A percentile compares a stretch with the other conserved stretches of the same genome.
These are phyloP conservation scores for Colossoma macropomum DNA, from an alignment of 2,113 vertebrate genomes.

Conservation along the genomic window DNA sequence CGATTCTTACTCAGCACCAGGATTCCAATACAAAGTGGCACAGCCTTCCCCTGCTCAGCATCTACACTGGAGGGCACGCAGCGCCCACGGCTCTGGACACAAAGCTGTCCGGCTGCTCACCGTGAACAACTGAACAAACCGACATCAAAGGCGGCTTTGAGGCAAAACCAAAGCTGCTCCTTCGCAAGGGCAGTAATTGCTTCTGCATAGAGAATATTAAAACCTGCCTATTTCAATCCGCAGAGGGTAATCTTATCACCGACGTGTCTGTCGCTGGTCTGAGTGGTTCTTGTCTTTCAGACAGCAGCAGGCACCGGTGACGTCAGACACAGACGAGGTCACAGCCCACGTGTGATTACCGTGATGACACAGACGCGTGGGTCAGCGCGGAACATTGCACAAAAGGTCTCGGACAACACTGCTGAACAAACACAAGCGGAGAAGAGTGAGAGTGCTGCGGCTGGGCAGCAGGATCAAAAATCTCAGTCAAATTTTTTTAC, in stretches of 20 bases:
- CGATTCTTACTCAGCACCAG: slow-evolving; percentile 3
- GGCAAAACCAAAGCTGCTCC: background rate
- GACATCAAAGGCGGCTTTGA: background rate
- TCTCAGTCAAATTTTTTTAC: no score
- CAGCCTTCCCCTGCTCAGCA: background rate
- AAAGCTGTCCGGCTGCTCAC: background rate
- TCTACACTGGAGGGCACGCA: background rate
- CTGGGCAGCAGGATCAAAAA: no score
- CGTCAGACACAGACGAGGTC: slow-evolving; percentile 37
- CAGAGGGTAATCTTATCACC: slow-evolving; percentile 2
- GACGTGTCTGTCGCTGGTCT: slow-evolving; percentile 1
- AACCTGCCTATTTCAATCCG: slow-evolving; percentile 23
- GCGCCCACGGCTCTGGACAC: background rate
- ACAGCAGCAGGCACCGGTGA: slow-evolving; percentile 26
- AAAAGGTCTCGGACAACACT: slow-evolving; percentile 4
- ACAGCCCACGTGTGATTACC: slow-evolving; percentile 15
- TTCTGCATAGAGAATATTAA: slow-evolving; percentile 29
- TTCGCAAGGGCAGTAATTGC: background rate
- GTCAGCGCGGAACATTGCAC: background rate
- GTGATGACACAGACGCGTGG: background rate
- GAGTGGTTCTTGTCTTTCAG: background rate
- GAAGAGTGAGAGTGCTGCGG: background rate
- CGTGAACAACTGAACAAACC: background rate
- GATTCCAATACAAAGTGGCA: background rate
- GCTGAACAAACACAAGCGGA: background rate